Conservation (phyloP, 2,797 vertebrate species). For the Tamandua tetradactyla region DNA sequence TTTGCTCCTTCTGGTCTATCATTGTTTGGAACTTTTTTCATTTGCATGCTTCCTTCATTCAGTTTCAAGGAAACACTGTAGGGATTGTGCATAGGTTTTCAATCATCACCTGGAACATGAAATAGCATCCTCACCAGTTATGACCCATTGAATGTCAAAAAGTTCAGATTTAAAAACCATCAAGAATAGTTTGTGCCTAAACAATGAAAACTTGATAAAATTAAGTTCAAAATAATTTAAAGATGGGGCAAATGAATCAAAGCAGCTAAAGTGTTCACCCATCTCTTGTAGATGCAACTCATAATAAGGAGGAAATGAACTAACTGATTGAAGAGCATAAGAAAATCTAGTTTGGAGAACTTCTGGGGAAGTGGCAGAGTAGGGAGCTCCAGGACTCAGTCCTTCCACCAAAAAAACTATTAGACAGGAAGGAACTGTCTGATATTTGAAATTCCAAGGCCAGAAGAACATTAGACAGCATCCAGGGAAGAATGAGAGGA, state of each 20-base stretch:
- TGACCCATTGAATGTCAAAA: background rate
- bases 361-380: no score
- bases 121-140: background rate
- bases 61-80: background rate
- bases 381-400: no score
- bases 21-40: background rate
- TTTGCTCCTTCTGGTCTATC: slow-evolving; percentile 10
- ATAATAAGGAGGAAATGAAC: background rate
- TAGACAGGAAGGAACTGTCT: no score
- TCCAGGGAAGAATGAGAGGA: no score
- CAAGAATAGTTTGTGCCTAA: background rate
- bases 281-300: background rate
- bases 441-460: no score
- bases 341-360: background rate
- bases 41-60: background rate
- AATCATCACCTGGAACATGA: slow-evolving; percentile 40
- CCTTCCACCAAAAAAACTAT: no score
- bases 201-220: background rate
- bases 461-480: no score
- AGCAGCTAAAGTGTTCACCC: slow-evolving; percentile 31
- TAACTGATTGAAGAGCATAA: background rate
- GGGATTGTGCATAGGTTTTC: background rate
- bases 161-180: background rate
- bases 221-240: background rate
- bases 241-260: background rate